A percentile compares a stretch with the other conserved stretches of the same genome.
These are phyloP conservation scores for Phyllostomus discolor DNA, from an alignment of 2,113 vertebrate genomes.

Conservation along the genomic window DNA sequence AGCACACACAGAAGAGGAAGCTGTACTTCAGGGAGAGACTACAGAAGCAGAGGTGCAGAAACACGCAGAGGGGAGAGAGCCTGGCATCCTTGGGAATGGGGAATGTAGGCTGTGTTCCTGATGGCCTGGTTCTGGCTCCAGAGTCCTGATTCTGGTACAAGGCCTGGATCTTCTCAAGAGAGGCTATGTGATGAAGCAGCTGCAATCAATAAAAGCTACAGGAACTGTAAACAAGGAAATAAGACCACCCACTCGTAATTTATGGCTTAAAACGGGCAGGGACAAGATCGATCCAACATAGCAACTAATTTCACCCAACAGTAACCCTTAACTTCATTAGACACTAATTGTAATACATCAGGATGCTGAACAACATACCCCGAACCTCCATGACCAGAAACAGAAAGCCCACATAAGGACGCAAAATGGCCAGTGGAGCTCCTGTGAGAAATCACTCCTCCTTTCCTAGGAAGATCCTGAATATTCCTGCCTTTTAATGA, in stretches of 20 bases:
- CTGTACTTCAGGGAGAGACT: background rate
- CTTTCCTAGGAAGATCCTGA: background rate
- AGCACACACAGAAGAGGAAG: background rate
- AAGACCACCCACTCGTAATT: background rate
- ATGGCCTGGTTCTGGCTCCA: background rate
- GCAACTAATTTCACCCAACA: background rate
- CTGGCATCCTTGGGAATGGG: background rate
- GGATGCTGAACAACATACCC: background rate
- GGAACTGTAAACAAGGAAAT: background rate
- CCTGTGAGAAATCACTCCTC: background rate
- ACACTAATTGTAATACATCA: background rate
- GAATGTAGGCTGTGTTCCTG: background rate
- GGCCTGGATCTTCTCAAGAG: background rate
- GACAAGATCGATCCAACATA: background rate
- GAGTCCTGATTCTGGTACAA: background rate
- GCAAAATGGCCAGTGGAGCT: background rate
- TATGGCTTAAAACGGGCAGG: background rate
- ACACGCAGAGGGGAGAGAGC: background rate
- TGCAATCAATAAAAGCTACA: background rate
- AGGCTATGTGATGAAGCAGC: background rate
- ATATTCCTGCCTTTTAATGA: background rate
- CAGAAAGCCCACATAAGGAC: background rate
- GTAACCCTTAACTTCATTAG: background rate
- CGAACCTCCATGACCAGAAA: background rate
- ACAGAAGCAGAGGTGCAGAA: background rate